Conservation (phyloP, 2,113 vertebrate genomes). For the Amblyornis subalaris region DNA sequence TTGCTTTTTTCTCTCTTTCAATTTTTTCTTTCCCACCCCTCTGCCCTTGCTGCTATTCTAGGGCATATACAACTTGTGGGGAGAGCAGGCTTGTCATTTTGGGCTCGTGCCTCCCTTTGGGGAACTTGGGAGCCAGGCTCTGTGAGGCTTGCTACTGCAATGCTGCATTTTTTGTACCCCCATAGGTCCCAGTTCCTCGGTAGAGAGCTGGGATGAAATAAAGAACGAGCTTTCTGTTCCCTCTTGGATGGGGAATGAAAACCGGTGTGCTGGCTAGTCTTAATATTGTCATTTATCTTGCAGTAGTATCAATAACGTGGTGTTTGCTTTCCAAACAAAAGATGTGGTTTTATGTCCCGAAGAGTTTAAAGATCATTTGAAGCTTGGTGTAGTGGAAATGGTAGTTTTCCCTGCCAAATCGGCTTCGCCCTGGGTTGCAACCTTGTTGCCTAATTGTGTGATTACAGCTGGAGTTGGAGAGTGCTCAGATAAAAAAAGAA, state of each 20-base stretch:
- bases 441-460: background rate
- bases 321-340: slow-evolving; percentile 9
- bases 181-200: background rate
- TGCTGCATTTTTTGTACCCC: background rate
- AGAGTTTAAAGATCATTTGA: background rate
- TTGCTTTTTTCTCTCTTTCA: background rate
- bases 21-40: background rate
- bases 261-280: background rate
- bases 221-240: background rate
- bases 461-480: background rate
- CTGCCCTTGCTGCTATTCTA: background rate
- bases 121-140: background rate
- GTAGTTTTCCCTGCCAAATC: background rate
- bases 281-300: background rate
- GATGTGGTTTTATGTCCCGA: background rate
- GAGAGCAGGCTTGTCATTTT: background rate
- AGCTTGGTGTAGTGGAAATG: background rate
- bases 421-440: accelerated
- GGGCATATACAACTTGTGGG: background rate
- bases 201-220: background rate
- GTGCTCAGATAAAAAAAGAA: background rate
- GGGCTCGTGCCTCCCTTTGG: background rate
- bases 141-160: background rate
- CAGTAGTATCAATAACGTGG: background rate
- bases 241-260: background rate